Evolutionary conservation across 35 echinoderm and acorn worm species (phyloP), one percentile per base, ranked within the genome.

Genomic region (Lytechinus pictus): DNA sequence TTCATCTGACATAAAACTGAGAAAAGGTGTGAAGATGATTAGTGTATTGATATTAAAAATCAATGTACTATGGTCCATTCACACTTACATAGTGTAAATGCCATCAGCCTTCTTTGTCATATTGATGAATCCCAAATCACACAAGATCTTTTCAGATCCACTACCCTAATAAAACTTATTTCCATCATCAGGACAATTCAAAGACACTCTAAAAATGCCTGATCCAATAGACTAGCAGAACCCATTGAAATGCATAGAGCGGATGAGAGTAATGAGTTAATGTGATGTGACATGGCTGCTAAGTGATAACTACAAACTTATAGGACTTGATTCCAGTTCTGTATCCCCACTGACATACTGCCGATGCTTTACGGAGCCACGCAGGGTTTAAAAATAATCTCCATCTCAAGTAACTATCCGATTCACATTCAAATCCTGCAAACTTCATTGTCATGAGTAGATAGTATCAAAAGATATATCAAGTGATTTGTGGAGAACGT

Each of bases 181-280:
- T 19, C 6, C 21, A 0, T 79, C 16, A 9, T 58, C 56, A 79
- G 66, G 19, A 79, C 66, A 44, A 44, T 4, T 24, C 66, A n/a
- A n/a, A 79, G 16, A 79, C 4, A 24, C 66, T n/a, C 4, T n/a
- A 0, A 79, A 19, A n/a, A 16, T 24, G 66, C n/a, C 66, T 79
- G 66, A 79, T 79, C 19, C 66, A 0, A 0, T 79, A 79, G 66
- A 79, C 66, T 79, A 79, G 12, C 16, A 79, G 66, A 16, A 79
- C 16, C 66, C 16, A 79, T 16, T 24, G 66, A 79, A 16, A 79
- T 44, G 14, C 56, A 24, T 79, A 24, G 24, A 89, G 88, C 88
- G 88, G 88, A 90, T 54, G 16, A 90, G 88, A 90, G 88, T 90
- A 90, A 90, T 90, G 88, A 90, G 88, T 90, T 90, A 90, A 90